Evolutionary conservation across 2,113 vertebrate species (phyloP).

Genomic region (Rhinolophus sinicus): DNA sequence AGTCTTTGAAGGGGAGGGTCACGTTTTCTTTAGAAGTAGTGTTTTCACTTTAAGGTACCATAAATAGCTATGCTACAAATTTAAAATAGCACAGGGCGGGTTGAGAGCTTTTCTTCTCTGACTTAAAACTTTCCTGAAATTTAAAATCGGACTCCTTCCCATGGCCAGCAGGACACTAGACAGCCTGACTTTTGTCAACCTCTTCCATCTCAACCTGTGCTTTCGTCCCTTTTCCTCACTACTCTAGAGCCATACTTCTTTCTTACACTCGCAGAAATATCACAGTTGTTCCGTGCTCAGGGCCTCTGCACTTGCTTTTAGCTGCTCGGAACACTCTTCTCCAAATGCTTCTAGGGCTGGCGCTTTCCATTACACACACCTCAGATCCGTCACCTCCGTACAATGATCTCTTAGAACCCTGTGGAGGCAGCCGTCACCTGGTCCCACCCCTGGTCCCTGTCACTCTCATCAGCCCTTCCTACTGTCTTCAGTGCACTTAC

Average conservation of each 20-base stretch:
- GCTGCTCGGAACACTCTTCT: background rate
- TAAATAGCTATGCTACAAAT: background rate
- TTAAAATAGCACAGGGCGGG: background rate
- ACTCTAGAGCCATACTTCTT: background rate
- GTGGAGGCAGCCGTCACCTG: fast-evolving
- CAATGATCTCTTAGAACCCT: background rate
- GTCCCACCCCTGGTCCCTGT: no score
- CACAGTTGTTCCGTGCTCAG: background rate
- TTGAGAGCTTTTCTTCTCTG: background rate
- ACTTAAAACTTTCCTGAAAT: background rate
- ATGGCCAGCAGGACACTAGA: background rate
- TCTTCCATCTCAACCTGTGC: background rate
- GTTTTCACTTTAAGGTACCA: background rate
- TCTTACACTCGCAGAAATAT: background rate
- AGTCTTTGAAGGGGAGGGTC: background rate
- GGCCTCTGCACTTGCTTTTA: background rate
- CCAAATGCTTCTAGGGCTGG: background rate
- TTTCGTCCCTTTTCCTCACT: background rate
- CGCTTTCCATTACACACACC: background rate
- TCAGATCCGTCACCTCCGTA: background rate
- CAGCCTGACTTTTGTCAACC: background rate
- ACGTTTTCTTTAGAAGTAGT: background rate
- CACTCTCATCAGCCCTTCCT: background rate
- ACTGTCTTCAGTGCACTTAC: background rate
- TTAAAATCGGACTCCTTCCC: background rate